Conservation (phyloP, 2,888 invertebrate genomes). For the Hipparchia semele region DNA sequence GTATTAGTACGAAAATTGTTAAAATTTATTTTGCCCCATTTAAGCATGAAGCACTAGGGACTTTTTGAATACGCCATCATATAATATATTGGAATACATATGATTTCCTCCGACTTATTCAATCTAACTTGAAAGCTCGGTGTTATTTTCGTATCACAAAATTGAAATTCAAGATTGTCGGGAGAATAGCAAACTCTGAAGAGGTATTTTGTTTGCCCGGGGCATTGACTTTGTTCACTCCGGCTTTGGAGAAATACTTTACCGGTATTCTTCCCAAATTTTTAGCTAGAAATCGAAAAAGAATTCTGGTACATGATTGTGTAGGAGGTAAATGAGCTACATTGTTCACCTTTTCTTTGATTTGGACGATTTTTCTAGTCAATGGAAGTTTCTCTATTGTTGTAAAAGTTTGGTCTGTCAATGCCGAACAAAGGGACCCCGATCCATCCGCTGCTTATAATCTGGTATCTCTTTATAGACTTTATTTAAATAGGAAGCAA, state of each 20-base stretch:
- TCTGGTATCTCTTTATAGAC: too few relatives aligned
- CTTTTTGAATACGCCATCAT: background rate
- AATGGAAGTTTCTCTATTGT: background rate
- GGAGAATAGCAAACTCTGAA: conserved; percentile 31
- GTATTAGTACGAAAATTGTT: background rate
- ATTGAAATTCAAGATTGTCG: conserved; percentile 40
- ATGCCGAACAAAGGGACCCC: background rate
- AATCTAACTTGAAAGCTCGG: conserved; percentile 27
- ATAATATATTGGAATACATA: conserved; percentile 22
- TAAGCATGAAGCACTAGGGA: background rate
- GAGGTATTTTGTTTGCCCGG: conserved; percentile 30
- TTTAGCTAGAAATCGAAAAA: conserved; percentile 20
- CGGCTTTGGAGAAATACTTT: conserved; percentile 25
- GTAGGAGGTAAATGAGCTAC: conserved; percentile 17
- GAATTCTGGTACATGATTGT: conserved; percentile 15
- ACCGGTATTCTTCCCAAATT: conserved; percentile 19
- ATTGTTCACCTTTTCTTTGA: conserved; percentile 14
- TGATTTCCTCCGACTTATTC: conserved; percentile 22
- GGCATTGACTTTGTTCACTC: conserved; percentile 28
- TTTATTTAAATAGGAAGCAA: too few relatives aligned
- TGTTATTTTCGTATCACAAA: conserved; percentile 33
- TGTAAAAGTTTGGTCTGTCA: background rate
- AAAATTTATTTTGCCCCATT: background rate
- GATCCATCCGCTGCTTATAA: background rate
- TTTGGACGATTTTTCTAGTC: conserved; percentile 4